These are phyloP conservation scores for Agriopis marginaria DNA, from an alignment of 2,888 invertebrate genomes.

Conservation along the genomic window DNA sequence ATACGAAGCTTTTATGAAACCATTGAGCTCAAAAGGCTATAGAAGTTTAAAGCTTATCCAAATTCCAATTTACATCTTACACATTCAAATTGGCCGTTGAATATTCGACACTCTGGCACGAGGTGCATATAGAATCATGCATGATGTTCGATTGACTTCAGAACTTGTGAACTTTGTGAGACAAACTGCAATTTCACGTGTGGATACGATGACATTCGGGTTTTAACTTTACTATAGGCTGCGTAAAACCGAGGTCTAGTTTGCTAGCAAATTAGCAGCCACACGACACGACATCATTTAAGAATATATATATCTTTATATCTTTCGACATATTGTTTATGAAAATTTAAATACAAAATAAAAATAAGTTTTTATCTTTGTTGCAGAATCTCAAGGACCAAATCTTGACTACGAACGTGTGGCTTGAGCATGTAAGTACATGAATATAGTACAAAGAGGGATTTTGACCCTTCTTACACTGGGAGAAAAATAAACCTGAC, in stretches of 20 bases:
- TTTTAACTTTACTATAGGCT: neutral
- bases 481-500: too few relatives aligned
- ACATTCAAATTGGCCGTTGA: constrained; percentile 39
- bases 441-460: neutral
- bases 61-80: constrained; percentile 37
- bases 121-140: constrained; percentile 21
- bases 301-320: too few relatives aligned
- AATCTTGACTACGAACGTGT: constrained; percentile 97
- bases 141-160: constrained; percentile 6
- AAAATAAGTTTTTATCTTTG: constrained; percentile 53
- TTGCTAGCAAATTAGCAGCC: too few relatives aligned
- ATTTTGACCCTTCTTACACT: too few relatives aligned
- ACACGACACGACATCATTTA: too few relatives aligned
- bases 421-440: constrained; percentile 95
- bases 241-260: too few relatives aligned
- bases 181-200: neutral
- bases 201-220: neutral
- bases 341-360: neutral
- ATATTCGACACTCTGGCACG: constrained; percentile 37
- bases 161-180: neutral
- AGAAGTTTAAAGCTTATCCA: constrained; percentile 25
- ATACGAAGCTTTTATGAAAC: constrained; percentile 14
- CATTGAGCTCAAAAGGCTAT: constrained; percentile 17
- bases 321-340: neutral
- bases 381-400: constrained; percentile 97